A percentile compares a stretch with the other conserved stretches of the same genome.
These are phyloP conservation scores for Trichacis sp. DNA, from an alignment of 2,888 invertebrate genomes.

Conservation along the genomic window DNA sequence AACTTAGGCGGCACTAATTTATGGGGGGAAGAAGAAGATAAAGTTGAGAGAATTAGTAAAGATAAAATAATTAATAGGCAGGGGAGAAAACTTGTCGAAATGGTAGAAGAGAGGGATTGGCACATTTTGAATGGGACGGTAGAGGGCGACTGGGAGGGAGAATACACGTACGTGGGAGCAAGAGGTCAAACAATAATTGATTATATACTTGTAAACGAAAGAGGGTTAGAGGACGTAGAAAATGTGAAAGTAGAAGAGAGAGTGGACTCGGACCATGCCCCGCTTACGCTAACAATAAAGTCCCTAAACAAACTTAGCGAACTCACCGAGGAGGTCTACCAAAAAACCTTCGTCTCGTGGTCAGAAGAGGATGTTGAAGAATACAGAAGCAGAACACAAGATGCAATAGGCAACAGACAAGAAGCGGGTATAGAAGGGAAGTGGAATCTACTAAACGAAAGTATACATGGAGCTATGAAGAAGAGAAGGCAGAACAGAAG, in stretches of 20 bases:
- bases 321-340: no score
- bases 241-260: slow-evolving; percentile 17
- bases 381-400: background rate
- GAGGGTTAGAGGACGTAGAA: slow-evolving; percentile 6
- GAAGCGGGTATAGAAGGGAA: background rate
- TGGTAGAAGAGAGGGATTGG: slow-evolving; percentile 28
- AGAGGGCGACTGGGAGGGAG: slow-evolving; percentile 36
- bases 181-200: slow-evolving; percentile 37
- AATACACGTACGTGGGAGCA: slow-evolving; percentile 29
- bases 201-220: slow-evolving; percentile 24
- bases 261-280: slow-evolving; percentile 35
- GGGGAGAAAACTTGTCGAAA: slow-evolving; percentile 20
- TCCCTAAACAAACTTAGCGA: slow-evolving; percentile 3
- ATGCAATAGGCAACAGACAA: background rate
- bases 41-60: slow-evolving; percentile 7
- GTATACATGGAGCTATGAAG: slow-evolving; percentile 2
- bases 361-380: background rate
- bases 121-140: slow-evolving; percentile 30
- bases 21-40: background rate
- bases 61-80: slow-evolving; percentile 15
- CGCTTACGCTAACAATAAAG: slow-evolving; percentile 13
- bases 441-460: slow-evolving; percentile 11
- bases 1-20: slow-evolving; percentile 12
- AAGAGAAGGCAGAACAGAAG: slow-evolving; percentile 12
- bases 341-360: no score